Conservation (phyloP, 2,888 invertebrate genomes). For the Galerucella pusilla region DNA sequence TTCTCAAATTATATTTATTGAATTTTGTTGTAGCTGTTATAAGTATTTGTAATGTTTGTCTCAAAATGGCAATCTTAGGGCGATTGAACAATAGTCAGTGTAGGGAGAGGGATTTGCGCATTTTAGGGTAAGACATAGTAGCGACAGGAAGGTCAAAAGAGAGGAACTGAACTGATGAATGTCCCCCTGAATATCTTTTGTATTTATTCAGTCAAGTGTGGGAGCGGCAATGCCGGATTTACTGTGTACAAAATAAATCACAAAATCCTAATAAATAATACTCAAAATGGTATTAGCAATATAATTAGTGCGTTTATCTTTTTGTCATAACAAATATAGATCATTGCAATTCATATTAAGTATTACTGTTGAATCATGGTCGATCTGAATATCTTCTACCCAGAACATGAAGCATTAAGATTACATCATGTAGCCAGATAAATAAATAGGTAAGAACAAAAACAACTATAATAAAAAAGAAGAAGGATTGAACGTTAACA, state of each 20-base stretch:
- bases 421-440: too few species aligned
- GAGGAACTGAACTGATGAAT: constrained; percentile 57
- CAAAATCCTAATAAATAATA: constrained; percentile 2
- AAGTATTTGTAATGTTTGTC: background rate
- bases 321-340: background rate
- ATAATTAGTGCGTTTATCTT: background rate
- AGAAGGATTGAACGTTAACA: too few species aligned
- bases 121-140: constrained; percentile 43
- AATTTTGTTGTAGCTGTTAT: constrained; percentile 1
- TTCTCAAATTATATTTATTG: background rate
- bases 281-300: constrained; percentile 1
- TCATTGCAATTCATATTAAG: background rate
- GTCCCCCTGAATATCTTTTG: constrained; percentile 54
- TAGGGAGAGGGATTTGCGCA: constrained; percentile 39
- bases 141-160: constrained; percentile 58
- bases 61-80: constrained; percentile 10
- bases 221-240: constrained; percentile 56
- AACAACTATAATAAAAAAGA: too few species aligned
- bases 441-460: too few species aligned
- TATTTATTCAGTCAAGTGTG: constrained; percentile 61
- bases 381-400: too few species aligned
- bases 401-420: too few species aligned
- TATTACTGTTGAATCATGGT: too few species aligned
- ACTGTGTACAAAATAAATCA: constrained; percentile 54
- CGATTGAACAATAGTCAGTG: constrained; percentile 5